Percentiles rank a stretch among this genome's conserved stretches.
These are phyloP conservation scores for Operophtera brumata DNA, from an alignment of 2,888 invertebrate genomes.

Conservation along the genomic window DNA sequence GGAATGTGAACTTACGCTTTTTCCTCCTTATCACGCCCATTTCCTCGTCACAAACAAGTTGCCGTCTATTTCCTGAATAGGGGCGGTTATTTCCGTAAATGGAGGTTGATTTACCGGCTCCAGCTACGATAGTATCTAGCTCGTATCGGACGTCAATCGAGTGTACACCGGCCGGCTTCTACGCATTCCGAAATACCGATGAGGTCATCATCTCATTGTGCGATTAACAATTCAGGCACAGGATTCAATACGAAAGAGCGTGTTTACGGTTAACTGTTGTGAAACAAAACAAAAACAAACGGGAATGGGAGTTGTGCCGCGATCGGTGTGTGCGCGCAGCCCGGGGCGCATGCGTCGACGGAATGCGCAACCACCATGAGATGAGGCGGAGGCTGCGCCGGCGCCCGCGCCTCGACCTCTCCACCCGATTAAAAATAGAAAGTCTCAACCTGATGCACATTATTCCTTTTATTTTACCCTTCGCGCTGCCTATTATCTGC, in stretches of 20 bases:
- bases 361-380: slow-evolving; percentile 70
- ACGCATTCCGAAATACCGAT: slow-evolving; percentile 61
- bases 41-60: slow-evolving; percentile 54
- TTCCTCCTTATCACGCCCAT: slow-evolving; percentile 76
- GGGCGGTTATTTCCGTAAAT: slow-evolving; percentile 44
- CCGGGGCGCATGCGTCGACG: slow-evolving; percentile 70
- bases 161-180: slow-evolving; percentile 55
- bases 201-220: slow-evolving; percentile 64
- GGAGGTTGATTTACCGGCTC: slow-evolving; percentile 48
- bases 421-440: slow-evolving; percentile 78
- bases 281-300: slow-evolving; percentile 52
- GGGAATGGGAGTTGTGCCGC: slow-evolving; percentile 39
- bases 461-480: slow-evolving; percentile 75
- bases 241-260: slow-evolving; percentile 18
- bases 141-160: slow-evolving; percentile 61
- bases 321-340: slow-evolving; percentile 61
- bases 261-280: slow-evolving; percentile 27
- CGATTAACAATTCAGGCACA: slow-evolving; percentile 4
- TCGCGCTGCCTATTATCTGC: slow-evolving; percentile 62
- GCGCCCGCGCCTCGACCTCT: slow-evolving; percentile 68
- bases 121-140: slow-evolving; percentile 49
- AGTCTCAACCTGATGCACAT: slow-evolving; percentile 66
- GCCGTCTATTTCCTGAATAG: slow-evolving; percentile 53
- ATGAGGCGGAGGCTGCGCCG: slow-evolving; percentile 61
- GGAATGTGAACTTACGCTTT: slow-evolving; percentile 73